phyloP scores from a whole-genome alignment of 2,113 vertebrate species.

The Gymnobelideus leadbeateri region DNA sequence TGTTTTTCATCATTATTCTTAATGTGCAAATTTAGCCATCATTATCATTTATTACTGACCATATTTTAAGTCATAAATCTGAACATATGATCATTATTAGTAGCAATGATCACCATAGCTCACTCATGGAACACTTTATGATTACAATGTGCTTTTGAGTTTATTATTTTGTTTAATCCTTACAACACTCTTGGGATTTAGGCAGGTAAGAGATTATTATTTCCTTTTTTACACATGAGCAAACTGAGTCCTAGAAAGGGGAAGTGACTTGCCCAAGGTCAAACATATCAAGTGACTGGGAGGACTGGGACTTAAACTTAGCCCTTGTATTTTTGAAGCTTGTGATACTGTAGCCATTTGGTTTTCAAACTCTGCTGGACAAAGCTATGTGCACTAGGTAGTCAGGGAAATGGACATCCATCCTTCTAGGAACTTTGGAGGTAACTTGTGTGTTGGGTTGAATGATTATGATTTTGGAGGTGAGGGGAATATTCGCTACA shows the following conservation, averaged over 20 bases:
- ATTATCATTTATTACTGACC: background rate
- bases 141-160: background rate
- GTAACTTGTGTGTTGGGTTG: too few species aligned
- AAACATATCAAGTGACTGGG: background rate
- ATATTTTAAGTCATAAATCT: constrained; percentile 2
- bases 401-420: too few species aligned
- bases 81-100: background rate
- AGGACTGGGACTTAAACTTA: background rate
- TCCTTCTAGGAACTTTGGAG: too few species aligned
- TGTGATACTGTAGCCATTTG: background rate
- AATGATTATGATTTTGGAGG: too few species aligned
- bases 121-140: background rate
- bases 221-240: background rate
- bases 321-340: background rate
- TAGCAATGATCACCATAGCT: background rate
- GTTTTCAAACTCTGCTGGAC: background rate
- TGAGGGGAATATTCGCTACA: too few species aligned
- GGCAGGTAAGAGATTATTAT: background rate
- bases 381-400: background rate
- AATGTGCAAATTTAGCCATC: background rate
- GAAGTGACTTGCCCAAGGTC: background rate
- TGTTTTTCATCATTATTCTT: background rate
- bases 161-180: background rate
- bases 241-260: background rate
- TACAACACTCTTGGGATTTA: background rate